Percentiles rank a stretch among this genome's conserved stretches.
Evolutionary conservation across 2,797 vertebrate species (phyloP).

Genomic region (Cossypha niveicapilla): DNA sequence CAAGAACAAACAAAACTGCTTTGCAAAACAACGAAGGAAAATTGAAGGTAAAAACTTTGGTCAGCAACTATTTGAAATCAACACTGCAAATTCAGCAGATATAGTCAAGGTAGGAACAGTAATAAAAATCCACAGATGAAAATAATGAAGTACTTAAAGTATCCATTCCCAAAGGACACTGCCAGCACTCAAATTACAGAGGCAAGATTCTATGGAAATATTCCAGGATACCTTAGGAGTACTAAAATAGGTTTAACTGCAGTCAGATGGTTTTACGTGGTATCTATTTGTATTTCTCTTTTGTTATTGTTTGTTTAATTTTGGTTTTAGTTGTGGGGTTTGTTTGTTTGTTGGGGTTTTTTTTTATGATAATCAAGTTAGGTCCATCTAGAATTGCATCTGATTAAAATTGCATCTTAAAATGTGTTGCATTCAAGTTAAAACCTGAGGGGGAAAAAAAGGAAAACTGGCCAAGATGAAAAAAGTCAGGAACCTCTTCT

Average conservation of each 20-base stretch:
- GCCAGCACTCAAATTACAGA: not conserved
- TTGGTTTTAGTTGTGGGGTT: not conserved
- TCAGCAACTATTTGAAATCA: conserved; percentile 41
- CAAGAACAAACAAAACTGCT: not conserved
- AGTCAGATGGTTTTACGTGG: not conserved
- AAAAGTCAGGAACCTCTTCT: not conserved
- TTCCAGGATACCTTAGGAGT: not conserved
- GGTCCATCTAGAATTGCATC: not conserved
- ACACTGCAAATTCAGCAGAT: conserved; percentile 47
- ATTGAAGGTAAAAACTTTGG: conserved; percentile 44
- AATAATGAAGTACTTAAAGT: not conserved
- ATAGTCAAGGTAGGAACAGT: not conserved
- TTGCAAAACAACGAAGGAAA: conserved; percentile 24
- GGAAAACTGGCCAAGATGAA: not conserved
- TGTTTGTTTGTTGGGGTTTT: not conserved
- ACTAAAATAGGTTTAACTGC: not conserved
- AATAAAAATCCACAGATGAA: conserved; percentile 43
- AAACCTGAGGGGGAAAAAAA: fast-evolving
- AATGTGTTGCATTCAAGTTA: not conserved
- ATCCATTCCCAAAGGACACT: conserved; percentile 8
- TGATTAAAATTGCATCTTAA: not conserved
- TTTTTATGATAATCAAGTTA: not conserved
- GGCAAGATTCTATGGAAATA: not conserved
- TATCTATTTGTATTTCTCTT: not conserved
- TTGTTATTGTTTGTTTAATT: not conserved